Evolutionary conservation across 2,113 vertebrate genomes (phyloP).

Genomic region (Dolichotis patagonum): DNA sequence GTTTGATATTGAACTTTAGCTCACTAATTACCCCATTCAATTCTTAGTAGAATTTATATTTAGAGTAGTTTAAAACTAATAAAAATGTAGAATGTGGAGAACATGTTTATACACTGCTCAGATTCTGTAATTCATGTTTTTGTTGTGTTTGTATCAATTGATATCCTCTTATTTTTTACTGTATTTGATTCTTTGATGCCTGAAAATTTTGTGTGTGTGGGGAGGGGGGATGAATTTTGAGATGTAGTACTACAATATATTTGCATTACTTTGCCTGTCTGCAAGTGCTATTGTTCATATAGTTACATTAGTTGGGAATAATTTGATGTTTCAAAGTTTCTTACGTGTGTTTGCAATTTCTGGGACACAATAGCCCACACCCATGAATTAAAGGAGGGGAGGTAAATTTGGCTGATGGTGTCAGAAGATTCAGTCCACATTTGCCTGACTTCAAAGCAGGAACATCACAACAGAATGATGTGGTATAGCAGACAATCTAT

Average conservation of each 20-base stretch:
- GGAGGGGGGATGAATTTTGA: neutral
- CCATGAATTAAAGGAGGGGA: neutral
- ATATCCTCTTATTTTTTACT: neutral
- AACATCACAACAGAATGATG: neutral
- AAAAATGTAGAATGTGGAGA: neutral
- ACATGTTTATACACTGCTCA: neutral
- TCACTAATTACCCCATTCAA: neutral
- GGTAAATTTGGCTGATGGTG: neutral
- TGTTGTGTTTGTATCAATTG: neutral
- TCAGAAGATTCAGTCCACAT: neutral
- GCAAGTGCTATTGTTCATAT: neutral
- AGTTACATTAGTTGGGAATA: neutral
- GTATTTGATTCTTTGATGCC: neutral
- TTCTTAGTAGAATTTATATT: neutral
- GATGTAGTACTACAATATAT: neutral
- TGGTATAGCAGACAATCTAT: neutral
- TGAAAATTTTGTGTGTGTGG: neutral
- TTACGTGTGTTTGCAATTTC: neutral
- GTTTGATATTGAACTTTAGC: neutral
- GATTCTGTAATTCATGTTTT: neutral
- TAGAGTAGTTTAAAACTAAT: neutral
- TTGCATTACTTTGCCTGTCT: neutral
- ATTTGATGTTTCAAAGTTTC: neutral
- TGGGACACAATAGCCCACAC: neutral
- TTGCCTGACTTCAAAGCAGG: neutral